Evolutionary conservation across 1,140 invertebrate species (phyloP), one percentile per base, ranked within the genome.

Genomic region (Pogonus chalceus): DNA sequence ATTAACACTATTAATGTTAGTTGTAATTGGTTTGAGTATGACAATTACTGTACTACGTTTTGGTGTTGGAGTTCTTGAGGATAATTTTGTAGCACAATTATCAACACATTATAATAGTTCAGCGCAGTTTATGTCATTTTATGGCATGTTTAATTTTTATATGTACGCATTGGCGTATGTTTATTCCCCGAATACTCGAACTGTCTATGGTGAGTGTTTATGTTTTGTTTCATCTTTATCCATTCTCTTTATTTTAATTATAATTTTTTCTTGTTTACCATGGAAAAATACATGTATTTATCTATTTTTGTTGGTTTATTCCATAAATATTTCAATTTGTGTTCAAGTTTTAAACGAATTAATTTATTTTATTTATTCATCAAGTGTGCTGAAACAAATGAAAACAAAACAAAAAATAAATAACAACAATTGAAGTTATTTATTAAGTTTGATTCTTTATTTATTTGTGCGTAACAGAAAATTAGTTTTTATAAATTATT

Each of bases 91-190:
- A 1, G 83, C 92, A 26, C 83, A 90, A 51, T 72, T 94, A 7
- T 84, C 83, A 2, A 90, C 88, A 37, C 87, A 87, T 67, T 92
- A 94, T 68, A 82, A 85, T 54, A 95, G 87, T 56, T 95, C 91
- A 1, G 90, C 87, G 1, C 89, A 95, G 63, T 96, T 96, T 72
- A 92, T 96, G 84, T 85, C 90, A 2, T 87, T 95, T 60, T 97
- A 96, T 70, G 90, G 92, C n/a, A 77, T 96, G 22, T 75, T 96
- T 1, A 98, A 98, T 75, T 92, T 95, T 69, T 96, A 96, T 68
- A 69, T 96, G 35, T 95, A 90, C 68, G 87, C 87, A 0, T 90
- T 96, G 84, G 90, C 91, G 1, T 96, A 93, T 71, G 89, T 96
- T 3, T 97, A 96, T 69, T 90, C 93, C 0, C 92, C 93, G 0